Conservation (phyloP, 2,888 invertebrate species). For the Fissipunctia ypsillon region DNA sequence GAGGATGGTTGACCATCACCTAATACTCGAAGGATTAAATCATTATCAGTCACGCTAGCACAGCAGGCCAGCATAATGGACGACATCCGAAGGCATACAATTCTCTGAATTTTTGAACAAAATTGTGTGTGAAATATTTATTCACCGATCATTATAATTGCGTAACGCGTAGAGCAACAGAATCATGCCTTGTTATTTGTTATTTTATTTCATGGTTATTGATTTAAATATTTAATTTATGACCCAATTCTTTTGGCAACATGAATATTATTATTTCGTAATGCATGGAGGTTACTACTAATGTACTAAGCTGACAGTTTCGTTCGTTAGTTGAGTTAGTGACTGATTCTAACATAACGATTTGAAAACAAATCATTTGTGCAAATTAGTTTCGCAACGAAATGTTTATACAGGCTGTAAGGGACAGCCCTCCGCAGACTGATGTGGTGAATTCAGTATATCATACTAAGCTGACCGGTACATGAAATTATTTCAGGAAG, state of each 20-base stretch:
- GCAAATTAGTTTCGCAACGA: constrained; percentile 39
- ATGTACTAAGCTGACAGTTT: not conserved
- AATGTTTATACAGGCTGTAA: too few species aligned
- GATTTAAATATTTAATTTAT: constrained; percentile 42
- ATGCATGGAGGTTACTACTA: not conserved
- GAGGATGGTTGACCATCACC: constrained; percentile 68
- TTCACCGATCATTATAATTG: constrained; percentile 35
- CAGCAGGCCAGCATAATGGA: constrained; percentile 51
- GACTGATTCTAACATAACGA: constrained; percentile 30
- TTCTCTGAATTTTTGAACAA: constrained; percentile 41
- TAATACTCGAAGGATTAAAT: constrained; percentile 64
- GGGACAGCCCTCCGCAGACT: too few species aligned
- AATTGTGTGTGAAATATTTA: constrained; percentile 51
- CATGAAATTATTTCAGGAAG: too few species aligned
- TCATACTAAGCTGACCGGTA: too few species aligned
- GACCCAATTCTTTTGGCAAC: constrained; percentile 28
- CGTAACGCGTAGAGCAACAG: constrained; percentile 23
- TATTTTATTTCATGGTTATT: constrained; percentile 47
- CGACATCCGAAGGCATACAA: constrained; percentile 63
- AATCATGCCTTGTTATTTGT: constrained; percentile 27
- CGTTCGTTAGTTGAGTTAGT: not conserved
- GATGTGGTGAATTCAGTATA: too few species aligned
- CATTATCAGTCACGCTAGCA: constrained; percentile 63
- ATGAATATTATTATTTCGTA: constrained; percentile 40
- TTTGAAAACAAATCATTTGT: constrained; percentile 42